A percentile compares a stretch with the other conserved stretches of the same genome.
These are phyloP conservation scores for Ophion costatus DNA, from an alignment of 2,888 invertebrate species.

Conservation along the genomic window DNA sequence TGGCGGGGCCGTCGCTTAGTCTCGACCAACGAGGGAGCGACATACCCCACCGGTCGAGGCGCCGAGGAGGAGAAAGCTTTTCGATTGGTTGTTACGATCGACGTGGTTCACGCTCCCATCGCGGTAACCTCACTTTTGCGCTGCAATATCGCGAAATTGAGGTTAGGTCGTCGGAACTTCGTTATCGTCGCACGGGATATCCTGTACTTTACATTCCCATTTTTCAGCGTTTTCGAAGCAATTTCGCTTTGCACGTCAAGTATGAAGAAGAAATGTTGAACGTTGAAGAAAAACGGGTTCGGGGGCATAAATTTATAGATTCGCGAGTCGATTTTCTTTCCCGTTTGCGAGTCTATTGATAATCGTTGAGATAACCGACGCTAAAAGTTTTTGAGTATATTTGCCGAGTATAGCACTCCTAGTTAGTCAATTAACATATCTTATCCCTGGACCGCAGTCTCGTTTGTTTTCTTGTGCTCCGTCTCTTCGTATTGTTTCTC, in stretches of 20 bases:
- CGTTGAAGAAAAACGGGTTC: not conserved
- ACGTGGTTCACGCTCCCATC: not conserved
- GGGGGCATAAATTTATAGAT: not conserved
- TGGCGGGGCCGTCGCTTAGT: not conserved
- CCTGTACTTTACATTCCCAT: not conserved
- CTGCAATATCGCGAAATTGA: not conserved
- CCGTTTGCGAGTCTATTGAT: not conserved
- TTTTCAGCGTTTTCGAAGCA: not conserved
- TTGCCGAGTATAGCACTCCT: slow-evolving; percentile 58
- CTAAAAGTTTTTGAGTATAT: slow-evolving; percentile 56
- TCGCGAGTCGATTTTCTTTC: not conserved
- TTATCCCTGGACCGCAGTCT: slow-evolving; percentile 32
- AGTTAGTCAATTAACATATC: slow-evolving; percentile 59
- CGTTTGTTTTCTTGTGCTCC: slow-evolving; percentile 72
- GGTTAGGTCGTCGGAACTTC: not conserved
- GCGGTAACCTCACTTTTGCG: not conserved
- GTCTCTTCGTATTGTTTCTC: slow-evolving; percentile 56
- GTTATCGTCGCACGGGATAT: not conserved
- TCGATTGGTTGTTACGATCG: not conserved
- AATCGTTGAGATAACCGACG: not conserved
- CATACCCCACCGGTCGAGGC: not conserved
- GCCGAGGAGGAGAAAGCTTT: not conserved
- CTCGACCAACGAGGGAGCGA: not conserved
- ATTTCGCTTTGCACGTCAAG: not conserved
- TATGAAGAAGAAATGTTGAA: not conserved